A percentile compares a stretch with the other conserved stretches of the same genome.
These are phyloP conservation scores for Atherix ibis DNA, from an alignment of 2,888 invertebrate species.

Conservation along the genomic window DNA sequence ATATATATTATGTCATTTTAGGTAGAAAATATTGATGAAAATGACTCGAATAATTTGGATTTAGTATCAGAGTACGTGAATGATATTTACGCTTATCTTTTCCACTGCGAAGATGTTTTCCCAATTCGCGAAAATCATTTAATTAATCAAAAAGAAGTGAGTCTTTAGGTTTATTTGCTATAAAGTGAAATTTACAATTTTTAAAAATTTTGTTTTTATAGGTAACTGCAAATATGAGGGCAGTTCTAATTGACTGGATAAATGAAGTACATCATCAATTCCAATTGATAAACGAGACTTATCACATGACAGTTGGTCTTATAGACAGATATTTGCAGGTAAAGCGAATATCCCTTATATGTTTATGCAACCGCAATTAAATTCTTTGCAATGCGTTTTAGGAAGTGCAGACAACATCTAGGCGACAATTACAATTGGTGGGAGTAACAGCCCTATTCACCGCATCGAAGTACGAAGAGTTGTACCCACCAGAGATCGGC, in stretches of 20 bases:
- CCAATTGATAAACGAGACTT: constrained; percentile 70
- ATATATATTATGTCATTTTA: too few species aligned
- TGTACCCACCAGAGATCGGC: constrained; percentile 67
- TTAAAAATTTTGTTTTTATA: constrained; percentile 15
- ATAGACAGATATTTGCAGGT: constrained; percentile 68
- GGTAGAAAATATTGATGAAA: constrained; percentile 59
- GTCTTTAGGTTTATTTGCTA: constrained; percentile 1
- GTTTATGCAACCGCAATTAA: too few species aligned
- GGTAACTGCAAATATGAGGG: constrained; percentile 73
- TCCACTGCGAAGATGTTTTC: constrained; percentile 52
- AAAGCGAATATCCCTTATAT: too few species aligned
- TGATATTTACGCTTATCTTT: constrained; percentile 77
- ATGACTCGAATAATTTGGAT: constrained; percentile 56
- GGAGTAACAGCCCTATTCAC: constrained; percentile 81
- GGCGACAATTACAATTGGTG: constrained; percentile 66
- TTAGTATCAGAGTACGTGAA: constrained; percentile 72
- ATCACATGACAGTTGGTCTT: constrained; percentile 74
- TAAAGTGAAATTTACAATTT: neutral
- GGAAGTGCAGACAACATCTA: constrained; percentile 43
- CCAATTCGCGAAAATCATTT: constrained; percentile 50
- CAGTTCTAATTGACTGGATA: constrained; percentile 85
- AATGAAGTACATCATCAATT: constrained; percentile 83
- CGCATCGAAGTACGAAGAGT: constrained; percentile 91
- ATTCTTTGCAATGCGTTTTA: constrained; percentile 26
- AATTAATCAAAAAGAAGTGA: constrained; percentile 38